Percentiles rank a stretch among this genome's conserved stretches.
These are phyloP conservation scores for Agrochola lota DNA, from an alignment of 2,888 invertebrate species.

Conservation along the genomic window DNA sequence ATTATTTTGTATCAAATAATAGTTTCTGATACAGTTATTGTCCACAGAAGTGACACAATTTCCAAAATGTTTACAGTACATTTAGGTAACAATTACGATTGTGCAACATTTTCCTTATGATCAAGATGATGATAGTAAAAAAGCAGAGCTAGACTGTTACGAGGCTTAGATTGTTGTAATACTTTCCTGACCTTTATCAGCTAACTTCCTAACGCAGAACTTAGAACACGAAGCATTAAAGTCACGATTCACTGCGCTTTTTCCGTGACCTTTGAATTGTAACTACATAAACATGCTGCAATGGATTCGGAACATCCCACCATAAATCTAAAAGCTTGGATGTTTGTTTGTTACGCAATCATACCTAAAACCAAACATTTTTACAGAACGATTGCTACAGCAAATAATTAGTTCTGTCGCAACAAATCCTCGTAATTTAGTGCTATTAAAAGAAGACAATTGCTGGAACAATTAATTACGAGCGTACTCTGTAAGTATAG, in stretches of 20 bases:
- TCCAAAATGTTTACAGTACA: constrained; percentile 14
- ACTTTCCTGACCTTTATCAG: constrained; percentile 52
- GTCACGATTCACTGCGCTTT: constrained; percentile 53
- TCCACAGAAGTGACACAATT: constrained; percentile 31
- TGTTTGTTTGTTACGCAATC: constrained; percentile 21
- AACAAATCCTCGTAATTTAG: constrained; percentile 48
- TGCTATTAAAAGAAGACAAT: constrained; percentile 54
- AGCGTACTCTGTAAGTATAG: constrained; percentile 24
- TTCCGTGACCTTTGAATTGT: constrained; percentile 34
- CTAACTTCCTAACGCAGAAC: constrained; percentile 47
- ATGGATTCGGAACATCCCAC: constrained; percentile 17
- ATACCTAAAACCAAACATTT: background rate
- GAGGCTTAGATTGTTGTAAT: constrained; percentile 17
- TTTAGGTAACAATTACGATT: constrained; percentile 46
- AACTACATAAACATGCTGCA: constrained; percentile 12
- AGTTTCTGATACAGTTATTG: background rate
- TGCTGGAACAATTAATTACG: constrained; percentile 54
- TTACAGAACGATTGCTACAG: background rate
- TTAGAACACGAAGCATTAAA: constrained; percentile 27
- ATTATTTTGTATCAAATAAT: background rate
- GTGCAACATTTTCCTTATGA: constrained; percentile 45
- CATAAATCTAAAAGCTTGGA: background rate
- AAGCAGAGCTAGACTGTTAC: constrained; percentile 39
- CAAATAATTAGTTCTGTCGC: constrained; percentile 11
- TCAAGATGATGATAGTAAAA: constrained; percentile 20